Evolutionary conservation across 1,140 invertebrate species (phyloP), one percentile per base, ranked within the genome.

Genomic region (Bombus sibiricus): DNA sequence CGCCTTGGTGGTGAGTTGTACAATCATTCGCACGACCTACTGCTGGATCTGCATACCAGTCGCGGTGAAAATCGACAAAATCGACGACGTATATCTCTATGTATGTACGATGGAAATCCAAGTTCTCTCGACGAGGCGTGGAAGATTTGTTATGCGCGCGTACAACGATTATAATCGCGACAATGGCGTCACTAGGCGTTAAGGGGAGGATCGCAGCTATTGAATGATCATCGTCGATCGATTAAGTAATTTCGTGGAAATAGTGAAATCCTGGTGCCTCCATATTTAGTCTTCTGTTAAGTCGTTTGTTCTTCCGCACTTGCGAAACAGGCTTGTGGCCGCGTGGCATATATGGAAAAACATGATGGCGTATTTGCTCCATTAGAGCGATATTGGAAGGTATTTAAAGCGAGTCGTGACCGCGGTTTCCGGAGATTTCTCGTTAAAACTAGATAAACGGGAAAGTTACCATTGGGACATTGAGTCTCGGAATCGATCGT

Each of bases 191-290:
- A 18, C 34, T 22, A 68, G 1, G 22, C 22, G 9, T 68, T 32
- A 8, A 37, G 8, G 32, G 74, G 34, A 37, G 53, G 3, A 1
- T 25, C 22, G 34, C 15, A 5, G 2, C 12, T 39, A 28, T 25
- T 1, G 18, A 71, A 28, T 18, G 18, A 32, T 74, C n/a, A 10
- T 39, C n/a, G 41, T 77, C 43, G 47, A 71, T 79, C 75, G 82
- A 79, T 84, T 64, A 69, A 85, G 77, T 41, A 85, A 80, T 81
- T 85, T 85, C 83, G 76, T 80, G 77, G 83, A 85, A 85, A 62
- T 41, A 53, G 83, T 85, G 83, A 85, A 85, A 85, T 57, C 69
- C 53, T 57, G 10, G 53, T 41, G 25, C 9, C 5, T 62, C 83
- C 77, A 39, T 85, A 81, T 73, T 85, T 85, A 81, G 83, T 4